phyloP scores from a whole-genome alignment of 2,797 vertebrate genomes.

The Pseudocheirus occidentalis region DNA sequence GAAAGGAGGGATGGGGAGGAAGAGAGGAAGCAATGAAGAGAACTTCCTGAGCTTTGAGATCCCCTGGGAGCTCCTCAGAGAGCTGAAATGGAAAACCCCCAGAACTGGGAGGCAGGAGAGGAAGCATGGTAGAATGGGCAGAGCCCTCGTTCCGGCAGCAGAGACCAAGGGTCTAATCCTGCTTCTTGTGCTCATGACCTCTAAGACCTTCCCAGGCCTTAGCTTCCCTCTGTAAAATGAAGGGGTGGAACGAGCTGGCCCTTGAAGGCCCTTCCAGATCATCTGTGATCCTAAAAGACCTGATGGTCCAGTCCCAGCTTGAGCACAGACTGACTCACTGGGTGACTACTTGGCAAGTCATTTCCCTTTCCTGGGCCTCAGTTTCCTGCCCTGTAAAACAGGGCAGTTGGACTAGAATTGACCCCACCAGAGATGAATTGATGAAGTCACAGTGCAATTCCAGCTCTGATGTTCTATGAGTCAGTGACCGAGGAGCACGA shows the following conservation, averaged over 20 bases:
- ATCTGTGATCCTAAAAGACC: background rate
- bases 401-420: background rate
- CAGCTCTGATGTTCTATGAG: background rate
- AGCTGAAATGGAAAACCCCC: background rate
- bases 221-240: background rate
- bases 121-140: background rate
- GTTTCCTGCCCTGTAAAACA: conserved; percentile 32
- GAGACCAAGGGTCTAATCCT: background rate
- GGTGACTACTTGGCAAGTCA: background rate
- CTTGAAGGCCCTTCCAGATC: background rate
- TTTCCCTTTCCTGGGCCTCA: conserved; percentile 14
- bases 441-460: background rate
- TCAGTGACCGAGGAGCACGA: background rate
- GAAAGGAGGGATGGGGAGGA: background rate
- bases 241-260: background rate
- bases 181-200: background rate
- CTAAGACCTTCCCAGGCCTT: background rate
- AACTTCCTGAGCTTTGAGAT: background rate
- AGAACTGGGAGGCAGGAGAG: background rate
- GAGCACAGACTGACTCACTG: background rate
- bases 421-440: background rate
- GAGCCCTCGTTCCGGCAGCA: background rate
- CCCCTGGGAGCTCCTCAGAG: background rate
- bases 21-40: background rate
- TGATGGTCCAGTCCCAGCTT: background rate